Percentiles rank a stretch among this genome's conserved stretches.
Conservation (phyloP, 1,140 invertebrate species). For the Andrena cerasifolii region DNA sequence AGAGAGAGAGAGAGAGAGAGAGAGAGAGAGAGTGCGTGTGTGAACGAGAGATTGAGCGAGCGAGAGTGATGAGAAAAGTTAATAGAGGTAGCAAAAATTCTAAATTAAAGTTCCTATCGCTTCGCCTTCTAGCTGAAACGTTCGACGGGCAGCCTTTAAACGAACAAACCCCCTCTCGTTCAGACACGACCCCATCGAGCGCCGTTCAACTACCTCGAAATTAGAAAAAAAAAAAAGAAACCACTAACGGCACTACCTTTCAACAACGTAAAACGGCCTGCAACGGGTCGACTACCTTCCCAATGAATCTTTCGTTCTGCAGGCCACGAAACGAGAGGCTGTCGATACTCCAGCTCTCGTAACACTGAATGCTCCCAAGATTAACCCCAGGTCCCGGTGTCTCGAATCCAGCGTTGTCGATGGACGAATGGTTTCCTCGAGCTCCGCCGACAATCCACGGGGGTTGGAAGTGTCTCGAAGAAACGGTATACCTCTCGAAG, state of each 20-base stretch:
- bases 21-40: too few relatives aligned
- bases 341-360: slow-evolving; percentile 77
- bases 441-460: slow-evolving; percentile 16
- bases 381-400: slow-evolving; percentile 4
- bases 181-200: slow-evolving; percentile 18
- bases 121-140: slow-evolving; percentile 50
- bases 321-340: slow-evolving; percentile 63
- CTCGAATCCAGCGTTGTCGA: slow-evolving; percentile 31
- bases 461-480: slow-evolving; percentile 23
- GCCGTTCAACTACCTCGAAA: slow-evolving; percentile 54
- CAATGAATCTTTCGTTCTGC: background rate
- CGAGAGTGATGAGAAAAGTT: slow-evolving; percentile 12
- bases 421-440: slow-evolving; percentile 27
- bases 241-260: slow-evolving; percentile 37
- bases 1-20: background rate
- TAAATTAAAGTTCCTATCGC: slow-evolving; percentile 57
- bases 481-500: slow-evolving; percentile 55
- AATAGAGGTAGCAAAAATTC: slow-evolving; percentile 51
- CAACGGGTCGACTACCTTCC: slow-evolving; percentile 22
- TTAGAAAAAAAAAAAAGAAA: slow-evolving; percentile 44
- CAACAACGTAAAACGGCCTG: slow-evolving; percentile 38
- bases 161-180: slow-evolving; percentile 33
- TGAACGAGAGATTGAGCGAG: background rate
- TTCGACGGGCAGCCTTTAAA: slow-evolving; percentile 27
- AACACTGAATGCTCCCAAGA: background rate